Base-by-base conservation (phyloP, 1,140 invertebrate genomes). In the Drosophila saltans region DNA sequence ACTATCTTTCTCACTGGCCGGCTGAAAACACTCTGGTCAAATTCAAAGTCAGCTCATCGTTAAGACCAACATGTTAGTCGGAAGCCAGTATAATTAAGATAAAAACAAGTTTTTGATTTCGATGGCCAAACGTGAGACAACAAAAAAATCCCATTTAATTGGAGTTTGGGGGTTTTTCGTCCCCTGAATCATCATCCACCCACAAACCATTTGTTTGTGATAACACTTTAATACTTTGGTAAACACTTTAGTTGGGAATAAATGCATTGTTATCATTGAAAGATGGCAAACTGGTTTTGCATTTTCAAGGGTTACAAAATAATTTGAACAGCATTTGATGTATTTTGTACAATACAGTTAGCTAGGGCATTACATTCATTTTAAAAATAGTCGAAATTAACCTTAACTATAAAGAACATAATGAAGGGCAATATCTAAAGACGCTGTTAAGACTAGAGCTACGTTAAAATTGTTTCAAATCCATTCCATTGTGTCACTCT, bases 61-160 rank as follows among this genome's bases (percentile, higher is more conserved):
- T 24, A 52, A 70, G 56, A 67, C 66, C 41, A 59, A 65, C 39
- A 30, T 16, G 26, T 26, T 26, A 24, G 24, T 56, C 26, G 52
- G 57, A 63, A 63, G 72, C 39, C 40, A 41, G 59, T 41, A 55
- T 65, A 65, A 65, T 75, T 75, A 77, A 71, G 33, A 36, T 41
- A 30, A 61, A 75, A 80, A 80, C 78, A 48, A 71, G 78, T 80
- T 80, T 16, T 55, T n/a, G 41, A 80, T 52, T 52, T 67, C 24
- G 10, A 30, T 48, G 48, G 55, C 55, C 41, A 36, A 45, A 56
- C 33, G 28, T 36, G 45, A 64, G 74, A 76, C 52, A 69, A 40
- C 30, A 65, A 70, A 64, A 36, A 70, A 76, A 75, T 62, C 40
- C 52, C 28, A 43, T 52, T 30, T 39, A n/a, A 59, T 39, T 59